phyloP scores from a whole-genome alignment of 2,797 vertebrate species.

The Gymnocypris eckloni region DNA sequence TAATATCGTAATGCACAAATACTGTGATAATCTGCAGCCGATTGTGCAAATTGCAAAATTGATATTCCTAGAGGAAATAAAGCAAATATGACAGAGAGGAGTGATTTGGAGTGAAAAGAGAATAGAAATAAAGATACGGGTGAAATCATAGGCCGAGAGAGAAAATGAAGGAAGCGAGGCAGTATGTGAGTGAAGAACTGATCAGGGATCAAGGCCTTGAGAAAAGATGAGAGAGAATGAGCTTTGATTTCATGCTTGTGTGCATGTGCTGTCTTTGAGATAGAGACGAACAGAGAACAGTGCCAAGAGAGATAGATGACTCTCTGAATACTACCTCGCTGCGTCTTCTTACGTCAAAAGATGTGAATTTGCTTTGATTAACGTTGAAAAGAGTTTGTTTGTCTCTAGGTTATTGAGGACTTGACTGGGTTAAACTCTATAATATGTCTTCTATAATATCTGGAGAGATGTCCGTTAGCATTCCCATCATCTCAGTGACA shows the following conservation, averaged over 20 bases:
- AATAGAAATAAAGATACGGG: background rate
- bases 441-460: background rate
- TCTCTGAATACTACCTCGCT: slow-evolving; percentile 17
- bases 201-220: slow-evolving; percentile 53
- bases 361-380: slow-evolving; percentile 22
- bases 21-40: background rate
- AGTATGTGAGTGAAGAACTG: slow-evolving; percentile 51
- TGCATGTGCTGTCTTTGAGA: slow-evolving; percentile 54
- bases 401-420: background rate
- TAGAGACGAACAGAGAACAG: slow-evolving; percentile 43
- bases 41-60: background rate
- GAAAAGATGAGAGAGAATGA: slow-evolving; percentile 48
- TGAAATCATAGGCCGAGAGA: slow-evolving; percentile 2
- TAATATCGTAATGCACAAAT: background rate
- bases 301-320: slow-evolving; percentile 49
- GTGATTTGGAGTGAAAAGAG: background rate
- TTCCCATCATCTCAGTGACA: background rate
- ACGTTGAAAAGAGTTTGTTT: slow-evolving; percentile 5
- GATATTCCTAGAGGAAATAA: slow-evolving; percentile 9
- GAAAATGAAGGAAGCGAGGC: slow-evolving; percentile 25
- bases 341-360: background rate
- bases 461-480: background rate
- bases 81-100: slow-evolving; percentile 13
- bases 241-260: slow-evolving; percentile 58
- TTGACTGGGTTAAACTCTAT: background rate